Evolutionary conservation across 1,140 invertebrate genomes (phyloP).

Genomic region (Macrocentrus cingulum): DNA sequence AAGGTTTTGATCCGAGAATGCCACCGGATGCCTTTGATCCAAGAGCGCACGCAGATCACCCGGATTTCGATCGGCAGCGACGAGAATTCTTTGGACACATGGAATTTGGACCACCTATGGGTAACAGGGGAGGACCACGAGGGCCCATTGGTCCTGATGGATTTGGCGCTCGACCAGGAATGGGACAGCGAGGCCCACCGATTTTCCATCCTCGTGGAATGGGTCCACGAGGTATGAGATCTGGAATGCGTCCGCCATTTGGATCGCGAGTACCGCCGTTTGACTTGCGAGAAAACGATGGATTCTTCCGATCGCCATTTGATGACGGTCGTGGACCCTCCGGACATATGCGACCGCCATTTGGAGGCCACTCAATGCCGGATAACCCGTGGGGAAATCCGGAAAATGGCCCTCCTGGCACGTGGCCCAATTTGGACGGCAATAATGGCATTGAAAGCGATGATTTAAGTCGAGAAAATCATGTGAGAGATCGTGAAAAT

Average conservation of each 20-base stretch:
- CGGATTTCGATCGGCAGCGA: constrained; percentile 51
- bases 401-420: constrained; percentile 37
- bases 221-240: constrained; percentile 53
- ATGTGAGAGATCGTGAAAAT: constrained; percentile 30
- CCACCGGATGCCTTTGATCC: constrained; percentile 48
- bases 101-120: constrained; percentile 53
- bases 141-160: constrained; percentile 54
- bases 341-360: constrained; percentile 44
- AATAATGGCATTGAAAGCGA: constrained; percentile 31
- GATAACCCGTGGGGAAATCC: constrained; percentile 42
- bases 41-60: constrained; percentile 42
- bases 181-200: constrained; percentile 53
- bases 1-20: constrained; percentile 38
- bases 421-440: constrained; percentile 35
- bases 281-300: constrained; percentile 48
- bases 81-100: constrained; percentile 52
- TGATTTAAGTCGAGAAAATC: constrained; percentile 22
- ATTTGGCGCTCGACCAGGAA: constrained; percentile 50
- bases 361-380: constrained; percentile 36
- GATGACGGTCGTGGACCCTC: constrained; percentile 48
- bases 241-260: constrained; percentile 51
- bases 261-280: constrained; percentile 48
- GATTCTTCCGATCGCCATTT: constrained; percentile 50
- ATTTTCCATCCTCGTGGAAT: constrained; percentile 61
- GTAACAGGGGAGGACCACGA: constrained; percentile 49